Evolutionary conservation across 2,888 invertebrate species (phyloP), one percentile per base, ranked within the genome.

Genomic region (Dryadula phaetusa): DNA sequence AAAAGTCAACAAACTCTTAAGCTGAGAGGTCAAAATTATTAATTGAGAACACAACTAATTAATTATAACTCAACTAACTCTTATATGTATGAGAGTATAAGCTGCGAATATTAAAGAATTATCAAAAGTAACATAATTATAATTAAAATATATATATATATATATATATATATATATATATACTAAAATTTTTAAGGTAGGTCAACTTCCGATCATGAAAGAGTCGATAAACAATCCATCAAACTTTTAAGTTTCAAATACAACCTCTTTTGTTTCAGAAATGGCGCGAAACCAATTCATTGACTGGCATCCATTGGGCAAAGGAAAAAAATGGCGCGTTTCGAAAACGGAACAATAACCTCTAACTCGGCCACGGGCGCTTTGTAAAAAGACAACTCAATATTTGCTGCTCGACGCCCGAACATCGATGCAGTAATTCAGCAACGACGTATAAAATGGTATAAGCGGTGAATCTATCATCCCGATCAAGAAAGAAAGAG

Each of bases 291-390:
- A 77, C 73, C 72, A 66, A 72, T 75, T 81, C 81, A 81, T 82
- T 82, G 76, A 75, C 71, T 66, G 71, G 64, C 70, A 68, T 70
- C 70, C 71, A 72, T 73, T 72, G 69, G 79, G 76, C 67, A 75
- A 79, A 80, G 79, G 80, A 81, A 82, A 83, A 83, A 82, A 79
- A 78, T 65, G 64, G 84, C 82, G 83, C 82, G 86, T 83, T 88
- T 87, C 77, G 84, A 87, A 90, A 90, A 89, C 86, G 84, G 89
- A 88, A 90, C 89, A 87, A 83, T 86, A 86, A 85, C 87, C 89
- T 86, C 87, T 88, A 89, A 91, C 90, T 89, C 89, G 91, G 91
- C 91, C 91, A 91, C 83, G 89, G 90, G 83, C 90, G 85, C 82
- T 62, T 82, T 81, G 77, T 78, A 88, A 90, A 90, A 90, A 90